Evolutionary conservation across 37 sponge, comb jelly and placozoan species (phyloP).

Genomic region (Halichondria panicea): DNA sequence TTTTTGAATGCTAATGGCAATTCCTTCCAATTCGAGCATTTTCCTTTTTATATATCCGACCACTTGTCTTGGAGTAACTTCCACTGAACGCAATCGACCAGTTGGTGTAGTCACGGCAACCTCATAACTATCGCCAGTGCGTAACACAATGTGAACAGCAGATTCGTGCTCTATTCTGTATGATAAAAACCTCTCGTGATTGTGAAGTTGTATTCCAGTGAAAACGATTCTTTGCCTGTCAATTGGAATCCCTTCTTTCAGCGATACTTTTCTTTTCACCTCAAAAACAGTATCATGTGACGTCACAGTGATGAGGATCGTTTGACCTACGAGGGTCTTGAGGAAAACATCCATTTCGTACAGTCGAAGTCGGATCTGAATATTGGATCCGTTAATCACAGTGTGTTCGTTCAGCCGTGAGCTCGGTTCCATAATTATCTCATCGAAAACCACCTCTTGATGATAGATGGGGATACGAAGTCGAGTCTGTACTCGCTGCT

Average conservation of each 20-base stretch:
- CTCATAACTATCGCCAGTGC: constrained; percentile 62
- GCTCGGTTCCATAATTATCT: not conserved
- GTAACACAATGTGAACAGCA: constrained; percentile 79
- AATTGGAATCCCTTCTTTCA: constrained; percentile 75
- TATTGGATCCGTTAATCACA: constrained; percentile 1
- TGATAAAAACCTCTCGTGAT: constrained; percentile 61
- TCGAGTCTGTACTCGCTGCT: not conserved
- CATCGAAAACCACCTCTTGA: constrained; percentile 14
- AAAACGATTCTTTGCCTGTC: constrained; percentile 68
- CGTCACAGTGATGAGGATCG: constrained; percentile 60
- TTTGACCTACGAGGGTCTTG: constrained; percentile 68
- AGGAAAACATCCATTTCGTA: constrained; percentile 53
- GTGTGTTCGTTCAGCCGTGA: constrained; percentile 24
- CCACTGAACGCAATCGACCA: constrained; percentile 11
- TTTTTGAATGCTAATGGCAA: constrained; percentile 20
- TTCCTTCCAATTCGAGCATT: constrained; percentile 9
- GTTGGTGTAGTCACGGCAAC: constrained; percentile 11
- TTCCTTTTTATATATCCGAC: constrained; percentile 27
- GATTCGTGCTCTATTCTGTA: constrained; percentile 81
- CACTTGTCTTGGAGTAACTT: constrained; percentile 39
- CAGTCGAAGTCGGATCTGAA: constrained; percentile 13
- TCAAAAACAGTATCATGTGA: constrained; percentile 67
- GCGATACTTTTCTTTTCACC: constrained; percentile 66
- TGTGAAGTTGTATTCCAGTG: constrained; percentile 60
- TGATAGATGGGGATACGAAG: constrained; percentile 2